These are phyloP conservation scores for Ladona fulva DNA, from an alignment of 1,140 invertebrate genomes.

Conservation along the genomic window DNA sequence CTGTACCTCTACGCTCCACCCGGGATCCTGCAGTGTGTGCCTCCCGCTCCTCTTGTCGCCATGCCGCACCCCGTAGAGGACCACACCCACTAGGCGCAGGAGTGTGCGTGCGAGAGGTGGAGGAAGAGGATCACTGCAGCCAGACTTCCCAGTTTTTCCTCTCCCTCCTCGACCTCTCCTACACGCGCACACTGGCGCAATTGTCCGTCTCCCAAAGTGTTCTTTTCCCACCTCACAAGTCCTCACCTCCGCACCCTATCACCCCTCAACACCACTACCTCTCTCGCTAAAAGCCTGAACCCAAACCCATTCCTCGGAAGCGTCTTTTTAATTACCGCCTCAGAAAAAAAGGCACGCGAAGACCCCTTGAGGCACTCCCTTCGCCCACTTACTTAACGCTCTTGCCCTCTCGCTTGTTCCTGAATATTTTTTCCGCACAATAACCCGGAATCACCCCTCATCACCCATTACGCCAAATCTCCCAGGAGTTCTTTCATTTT, in stretches of 20 bases:
- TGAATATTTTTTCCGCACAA: too few relatives aligned
- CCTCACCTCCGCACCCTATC: neutral
- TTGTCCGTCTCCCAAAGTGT: neutral
- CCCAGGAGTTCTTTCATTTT: too few relatives aligned
- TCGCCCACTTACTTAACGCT: neutral
- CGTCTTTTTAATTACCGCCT: too few relatives aligned
- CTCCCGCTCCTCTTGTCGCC: neutral
- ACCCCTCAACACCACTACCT: neutral
- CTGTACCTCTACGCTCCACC: neutral
- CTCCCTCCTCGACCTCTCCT: neutral
- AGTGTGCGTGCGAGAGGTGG: neutral
- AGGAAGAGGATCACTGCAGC: neutral
- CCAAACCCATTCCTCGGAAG: too few relatives aligned
- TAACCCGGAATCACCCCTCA: too few relatives aligned
- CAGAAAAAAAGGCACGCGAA: too few relatives aligned
- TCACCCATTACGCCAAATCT: too few relatives aligned
- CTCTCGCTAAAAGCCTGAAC: neutral
- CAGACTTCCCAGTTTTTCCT: neutral
- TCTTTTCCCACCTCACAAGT: neutral
- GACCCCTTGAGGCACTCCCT: too few relatives aligned
- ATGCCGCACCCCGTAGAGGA: constrained; percentile 1
- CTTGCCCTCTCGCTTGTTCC: neutral
- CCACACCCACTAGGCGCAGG: neutral
- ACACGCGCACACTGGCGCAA: neutral
- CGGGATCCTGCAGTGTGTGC: neutral